Evolutionary conservation across 2,113 vertebrate genomes (phyloP).

Genomic region (Ia io): DNA sequence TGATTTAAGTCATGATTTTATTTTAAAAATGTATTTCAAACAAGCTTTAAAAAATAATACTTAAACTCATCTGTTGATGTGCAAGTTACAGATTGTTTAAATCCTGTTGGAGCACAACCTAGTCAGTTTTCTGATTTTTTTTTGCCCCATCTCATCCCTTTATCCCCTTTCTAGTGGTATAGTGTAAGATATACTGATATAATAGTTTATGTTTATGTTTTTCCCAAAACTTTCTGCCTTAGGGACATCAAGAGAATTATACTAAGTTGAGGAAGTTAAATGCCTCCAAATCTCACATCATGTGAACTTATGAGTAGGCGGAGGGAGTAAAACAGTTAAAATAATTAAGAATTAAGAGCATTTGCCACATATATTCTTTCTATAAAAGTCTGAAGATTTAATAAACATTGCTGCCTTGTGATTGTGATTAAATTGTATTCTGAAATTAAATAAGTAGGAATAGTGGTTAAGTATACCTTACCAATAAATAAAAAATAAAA

Average conservation of each 20-base stretch:
- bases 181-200: neutral
- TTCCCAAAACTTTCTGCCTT: neutral
- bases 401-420: neutral
- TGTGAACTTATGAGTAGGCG: neutral
- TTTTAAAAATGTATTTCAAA: neutral
- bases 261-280: constrained; percentile 2
- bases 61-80: neutral
- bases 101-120: neutral
- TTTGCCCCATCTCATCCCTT: neutral
- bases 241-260: constrained; percentile 32
- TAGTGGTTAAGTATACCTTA: neutral
- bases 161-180: neutral
- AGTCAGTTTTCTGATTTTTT: constrained; percentile 24
- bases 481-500: neutral
- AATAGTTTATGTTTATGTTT: neutral
- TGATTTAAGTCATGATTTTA: neutral
- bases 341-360: constrained; percentile 9
- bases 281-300: constrained; percentile 13
- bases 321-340: constrained; percentile 17
- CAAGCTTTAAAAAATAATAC: neutral
- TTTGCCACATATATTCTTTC: neutral
- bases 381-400: constrained; percentile 8
- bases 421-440: constrained; percentile 21
- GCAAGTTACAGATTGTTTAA: neutral
- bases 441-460: neutral